Percentiles rank a stretch among this genome's conserved stretches.
phyloP scores from a whole-genome alignment of 1,140 invertebrate species.

The Atta texana region DNA sequence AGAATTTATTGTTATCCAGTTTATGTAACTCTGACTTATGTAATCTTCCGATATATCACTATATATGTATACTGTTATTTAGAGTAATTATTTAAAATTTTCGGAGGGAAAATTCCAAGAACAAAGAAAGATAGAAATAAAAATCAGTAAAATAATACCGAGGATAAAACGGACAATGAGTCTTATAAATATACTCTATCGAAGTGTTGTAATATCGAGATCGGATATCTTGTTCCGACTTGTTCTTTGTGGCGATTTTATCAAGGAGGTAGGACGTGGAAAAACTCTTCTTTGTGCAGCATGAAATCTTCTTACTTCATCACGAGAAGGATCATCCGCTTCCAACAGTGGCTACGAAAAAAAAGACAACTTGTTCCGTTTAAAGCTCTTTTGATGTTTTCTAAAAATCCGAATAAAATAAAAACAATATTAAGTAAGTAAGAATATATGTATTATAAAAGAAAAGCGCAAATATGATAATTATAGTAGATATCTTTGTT shows the following conservation, averaged over 20 bases:
- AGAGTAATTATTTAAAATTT: slow-evolving; percentile 11
- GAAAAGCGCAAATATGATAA: not conserved
- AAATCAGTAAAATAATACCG: slow-evolving; percentile 14
- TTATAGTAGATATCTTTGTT: not conserved
- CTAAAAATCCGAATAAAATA: not conserved
- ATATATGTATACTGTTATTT: not conserved
- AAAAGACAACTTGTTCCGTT: not conserved
- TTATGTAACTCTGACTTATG: not conserved
- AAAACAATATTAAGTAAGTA: slow-evolving; percentile 18
- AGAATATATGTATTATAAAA: not conserved
- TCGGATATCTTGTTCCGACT: slow-evolving; percentile 52
- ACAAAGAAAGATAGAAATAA: not conserved
- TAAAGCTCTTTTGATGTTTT: slow-evolving; percentile 32
- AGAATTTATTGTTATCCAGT: not conserved
- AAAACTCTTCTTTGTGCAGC: slow-evolving; percentile 43
- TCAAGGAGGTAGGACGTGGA: slow-evolving; percentile 43
- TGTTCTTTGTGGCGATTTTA: slow-evolving; percentile 53
- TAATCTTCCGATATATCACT: not conserved
- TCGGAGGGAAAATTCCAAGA: not conserved
- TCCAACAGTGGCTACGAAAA: slow-evolving; percentile 13
- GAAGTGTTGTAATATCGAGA: slow-evolving; percentile 63
- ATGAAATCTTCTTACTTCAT: slow-evolving; percentile 62
- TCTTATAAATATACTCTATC: slow-evolving; percentile 62
- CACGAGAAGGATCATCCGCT: slow-evolving; percentile 34
- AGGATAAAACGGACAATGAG: slow-evolving; percentile 4